Evolutionary conservation across 2,797 vertebrate genomes (phyloP).

Genomic region (Crax fasciolata): DNA sequence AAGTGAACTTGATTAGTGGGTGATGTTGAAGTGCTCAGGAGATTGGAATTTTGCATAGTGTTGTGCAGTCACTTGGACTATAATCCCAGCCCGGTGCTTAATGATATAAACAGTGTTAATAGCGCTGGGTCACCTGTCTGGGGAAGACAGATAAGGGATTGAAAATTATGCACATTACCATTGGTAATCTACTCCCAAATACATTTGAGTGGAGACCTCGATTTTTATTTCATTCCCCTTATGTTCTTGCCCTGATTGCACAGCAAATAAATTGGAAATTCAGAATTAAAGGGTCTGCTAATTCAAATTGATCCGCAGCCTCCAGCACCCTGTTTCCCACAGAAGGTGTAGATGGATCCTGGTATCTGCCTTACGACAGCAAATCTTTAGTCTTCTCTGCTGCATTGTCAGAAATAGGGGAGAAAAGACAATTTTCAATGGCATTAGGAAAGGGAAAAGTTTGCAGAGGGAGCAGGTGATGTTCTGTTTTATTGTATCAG

Average conservation of each 20-base stretch:
- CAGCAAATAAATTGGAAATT: conserved; percentile 62
- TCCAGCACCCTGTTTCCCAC: neutral
- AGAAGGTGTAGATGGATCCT: conserved; percentile 50
- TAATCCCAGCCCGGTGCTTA: conserved; percentile 71
- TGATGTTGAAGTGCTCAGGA: conserved; percentile 46
- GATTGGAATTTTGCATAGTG: conserved; percentile 26
- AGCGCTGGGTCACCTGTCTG: conserved; percentile 81
- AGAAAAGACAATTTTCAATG: neutral
- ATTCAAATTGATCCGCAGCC: conserved; percentile 45
- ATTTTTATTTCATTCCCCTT: conserved; percentile 63
- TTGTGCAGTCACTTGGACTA: conserved; percentile 5
- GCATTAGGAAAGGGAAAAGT: neutral
- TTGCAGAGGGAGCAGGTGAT: conserved; percentile 57
- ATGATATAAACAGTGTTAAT: conserved; percentile 74
- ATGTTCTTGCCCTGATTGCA: conserved; percentile 51
- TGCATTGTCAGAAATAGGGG: neutral
- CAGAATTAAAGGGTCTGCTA: conserved; percentile 42
- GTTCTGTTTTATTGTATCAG: conserved; percentile 61
- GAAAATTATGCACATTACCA: conserved; percentile 73
- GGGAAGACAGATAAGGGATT: conserved; percentile 79
- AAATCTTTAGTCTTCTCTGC: conserved; percentile 14
- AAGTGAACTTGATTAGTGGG: conserved; percentile 31
- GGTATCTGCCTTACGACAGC: neutral
- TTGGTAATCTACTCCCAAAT: conserved; percentile 63
- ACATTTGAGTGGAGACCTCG: conserved; percentile 31